phyloP scores from a whole-genome alignment of 2,797 vertebrate species.

The Mus spretus region DNA sequence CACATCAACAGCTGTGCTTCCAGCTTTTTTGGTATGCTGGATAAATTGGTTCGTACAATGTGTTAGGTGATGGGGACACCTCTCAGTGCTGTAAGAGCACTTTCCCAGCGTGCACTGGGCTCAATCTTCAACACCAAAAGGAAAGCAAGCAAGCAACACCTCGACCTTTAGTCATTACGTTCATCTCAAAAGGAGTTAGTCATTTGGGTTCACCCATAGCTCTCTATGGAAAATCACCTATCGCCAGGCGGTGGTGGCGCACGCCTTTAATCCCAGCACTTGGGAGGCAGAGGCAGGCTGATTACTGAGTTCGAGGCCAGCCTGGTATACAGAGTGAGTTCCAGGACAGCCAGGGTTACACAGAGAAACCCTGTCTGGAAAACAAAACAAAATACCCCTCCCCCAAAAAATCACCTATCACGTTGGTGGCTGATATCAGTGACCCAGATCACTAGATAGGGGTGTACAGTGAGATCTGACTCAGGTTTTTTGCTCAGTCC shows the following conservation, averaged over 20 bases:
- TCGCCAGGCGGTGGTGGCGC: no score
- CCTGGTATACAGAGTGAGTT: no score
- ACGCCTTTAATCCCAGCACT: no score
- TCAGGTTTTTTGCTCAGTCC: background rate
- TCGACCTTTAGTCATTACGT: background rate
- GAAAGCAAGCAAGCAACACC: background rate
- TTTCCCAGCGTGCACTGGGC: background rate
- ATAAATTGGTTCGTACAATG: background rate
- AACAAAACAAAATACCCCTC: no score
- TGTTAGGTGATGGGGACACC: background rate
- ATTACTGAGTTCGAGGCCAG: no score
- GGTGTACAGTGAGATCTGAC: background rate
- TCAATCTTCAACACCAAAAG: background rate
- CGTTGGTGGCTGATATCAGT: background rate
- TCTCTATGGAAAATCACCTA: background rate
- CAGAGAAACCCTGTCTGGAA: no score
- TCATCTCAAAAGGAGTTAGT: background rate
- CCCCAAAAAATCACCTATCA: background rate
- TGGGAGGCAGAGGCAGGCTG: no score
- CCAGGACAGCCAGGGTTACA: no score
- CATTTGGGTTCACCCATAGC: background rate
- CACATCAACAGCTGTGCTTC: conserved; percentile 7
- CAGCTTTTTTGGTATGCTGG: background rate
- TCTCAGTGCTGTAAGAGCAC: background rate
- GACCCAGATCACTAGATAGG: background rate